These are phyloP conservation scores for Monopis laevigella DNA, from an alignment of 2,888 invertebrate genomes.

Conservation along the genomic window DNA sequence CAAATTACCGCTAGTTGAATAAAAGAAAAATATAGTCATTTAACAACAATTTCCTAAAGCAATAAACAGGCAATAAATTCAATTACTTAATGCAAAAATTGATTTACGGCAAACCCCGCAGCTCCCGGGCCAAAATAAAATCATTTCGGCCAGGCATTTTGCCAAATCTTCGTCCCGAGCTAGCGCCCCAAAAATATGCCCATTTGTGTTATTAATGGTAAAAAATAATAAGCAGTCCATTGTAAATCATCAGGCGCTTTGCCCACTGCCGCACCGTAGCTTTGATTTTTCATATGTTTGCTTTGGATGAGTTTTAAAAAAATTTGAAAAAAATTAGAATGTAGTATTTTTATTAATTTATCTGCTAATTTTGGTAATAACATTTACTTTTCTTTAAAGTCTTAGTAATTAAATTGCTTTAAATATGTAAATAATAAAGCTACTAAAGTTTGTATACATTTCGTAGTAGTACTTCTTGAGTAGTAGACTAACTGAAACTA, in stretches of 20 bases:
- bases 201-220: conserved; percentile 58
- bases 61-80: conserved; percentile 61
- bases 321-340: too few relatives aligned
- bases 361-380: too few relatives aligned
- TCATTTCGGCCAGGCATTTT: conserved; percentile 42
- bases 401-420: too few relatives aligned
- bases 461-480: too few relatives aligned
- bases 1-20: neutral
- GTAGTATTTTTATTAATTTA: too few relatives aligned
- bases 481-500: too few relatives aligned
- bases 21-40: conserved; percentile 40
- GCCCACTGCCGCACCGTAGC: conserved; percentile 26
- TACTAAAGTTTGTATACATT: too few relatives aligned
- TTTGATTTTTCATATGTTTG: conserved; percentile 5
- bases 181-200: conserved; percentile 33
- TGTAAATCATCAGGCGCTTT: conserved; percentile 38
- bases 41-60: conserved; percentile 51
- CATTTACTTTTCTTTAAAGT: too few relatives aligned
- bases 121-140: conserved; percentile 44
- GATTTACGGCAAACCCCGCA: conserved; percentile 42
- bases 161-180: conserved; percentile 35
- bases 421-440: too few relatives aligned
- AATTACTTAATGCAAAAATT: conserved; percentile 62
- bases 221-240: conserved; percentile 51
- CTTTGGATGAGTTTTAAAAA: neutral